Evolutionary conservation across 2,113 vertebrate species (phyloP).

Genomic region (Pyrgilauda ruficollis): DNA sequence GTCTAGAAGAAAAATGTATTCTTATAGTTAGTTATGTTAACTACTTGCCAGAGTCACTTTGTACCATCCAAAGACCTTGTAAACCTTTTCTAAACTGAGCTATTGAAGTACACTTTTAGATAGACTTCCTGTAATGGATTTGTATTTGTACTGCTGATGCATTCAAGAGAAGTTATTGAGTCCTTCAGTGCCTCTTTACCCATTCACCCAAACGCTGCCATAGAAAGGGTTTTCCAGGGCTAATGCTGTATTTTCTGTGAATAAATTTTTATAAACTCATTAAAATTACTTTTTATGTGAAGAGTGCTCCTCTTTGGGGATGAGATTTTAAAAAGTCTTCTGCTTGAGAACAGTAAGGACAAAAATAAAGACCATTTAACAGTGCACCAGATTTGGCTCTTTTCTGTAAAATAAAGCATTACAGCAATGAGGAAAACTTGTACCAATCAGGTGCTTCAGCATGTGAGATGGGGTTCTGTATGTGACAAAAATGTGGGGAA

Average conservation of each 20-base stretch:
- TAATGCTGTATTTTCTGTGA: neutral
- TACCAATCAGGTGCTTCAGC: neutral
- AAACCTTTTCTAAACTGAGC: conserved; percentile 1
- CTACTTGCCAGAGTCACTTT: neutral
- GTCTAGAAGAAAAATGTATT: neutral
- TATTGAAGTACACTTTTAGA: neutral
- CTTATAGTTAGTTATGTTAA: conserved; percentile 5
- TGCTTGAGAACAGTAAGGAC: neutral
- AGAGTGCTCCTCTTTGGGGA: neutral
- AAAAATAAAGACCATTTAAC: neutral
- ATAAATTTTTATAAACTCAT: neutral
- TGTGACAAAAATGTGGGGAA: neutral
- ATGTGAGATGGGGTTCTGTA: neutral
- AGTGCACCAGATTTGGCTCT: neutral
- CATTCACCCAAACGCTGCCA: neutral
- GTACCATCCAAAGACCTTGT: neutral
- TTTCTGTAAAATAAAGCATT: neutral
- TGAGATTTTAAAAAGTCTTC: neutral
- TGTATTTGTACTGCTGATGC: neutral
- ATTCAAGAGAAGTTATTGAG: neutral
- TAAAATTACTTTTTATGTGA: neutral
- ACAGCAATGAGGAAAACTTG: neutral
- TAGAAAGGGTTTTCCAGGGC: neutral
- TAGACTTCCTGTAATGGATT: neutral
- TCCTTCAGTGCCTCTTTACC: neutral